Base-by-base conservation (phyloP, 1,140 invertebrate genomes). In the Galleria mellonella region DNA sequence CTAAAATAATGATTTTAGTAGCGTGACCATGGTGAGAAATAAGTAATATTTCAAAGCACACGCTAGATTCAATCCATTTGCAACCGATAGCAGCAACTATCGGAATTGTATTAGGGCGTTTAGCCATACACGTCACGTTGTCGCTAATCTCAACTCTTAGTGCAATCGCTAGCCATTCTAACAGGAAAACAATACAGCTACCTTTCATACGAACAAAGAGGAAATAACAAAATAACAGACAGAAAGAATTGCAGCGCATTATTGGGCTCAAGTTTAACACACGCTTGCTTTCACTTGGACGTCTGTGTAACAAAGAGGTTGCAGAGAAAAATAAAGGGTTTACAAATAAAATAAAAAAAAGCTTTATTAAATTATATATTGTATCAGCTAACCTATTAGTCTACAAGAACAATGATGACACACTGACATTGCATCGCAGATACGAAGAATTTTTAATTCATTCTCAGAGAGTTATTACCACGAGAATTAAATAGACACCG, bases 71-170 rank as follows among this genome's bases (percentile, higher is more conserved):
- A n/a, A 45, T 48, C 28, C 40, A 39, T 41, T 29, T 23, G 15
- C 10, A 43, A 50, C 43, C 43, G 38, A 10, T 32, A 42, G 29
- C 37, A 54, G 35, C 46, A 47, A 54, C 55, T 62, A 63, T 61
- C 52, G 59, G 51, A 61, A 56, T 51, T 54, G 55, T 66, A 66
- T 68, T 65, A 72, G 57, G 63, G 51, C 54, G 38, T 47, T 62
- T 62, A 65, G 57, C 74, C 51, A 74, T 67, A 69, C 60, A 55
- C 55, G 59, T 79, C 75, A 81, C 73, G 72, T 79, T 72, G 64
- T 72, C 69, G 62, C 68, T 79, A 77, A 79, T 79, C 65, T 74
- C 62, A 60, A 72, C 71, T 79, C 71, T 79, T 81, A 81, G 65
- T 65, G 66, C 73, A 79, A 81, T 77, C 72, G 78, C 62, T 57